Evolutionary conservation across 2,113 vertebrate genomes (phyloP), one percentile per base, ranked within the genome.

Genomic region (Manacus vitellinus): DNA sequence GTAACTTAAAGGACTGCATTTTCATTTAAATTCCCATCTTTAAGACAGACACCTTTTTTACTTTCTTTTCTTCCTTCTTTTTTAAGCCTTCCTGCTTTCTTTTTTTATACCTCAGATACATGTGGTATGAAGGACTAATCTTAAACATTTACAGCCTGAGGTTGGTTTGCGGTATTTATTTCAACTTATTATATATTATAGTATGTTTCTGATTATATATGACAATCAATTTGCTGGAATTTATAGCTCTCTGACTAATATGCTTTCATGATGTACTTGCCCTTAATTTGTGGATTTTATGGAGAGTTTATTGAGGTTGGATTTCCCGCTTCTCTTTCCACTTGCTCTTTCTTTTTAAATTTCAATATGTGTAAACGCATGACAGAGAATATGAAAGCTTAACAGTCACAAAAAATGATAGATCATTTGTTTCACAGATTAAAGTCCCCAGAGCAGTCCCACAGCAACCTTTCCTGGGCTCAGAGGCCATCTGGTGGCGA

Each of bases 281-380:
- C 91, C 30, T 96, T 96, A 96, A 95, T 97, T 97, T 97, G 94
- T 94, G 95, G 92, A 95, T 96, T 95, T 96, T 96, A 96, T 89
- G 58, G 92, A 96, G 83, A 94, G 88, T 94, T 96, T 97, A 87
- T 72, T 89, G 94, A 96, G 80, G 84, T 62, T 96, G 80, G 58
- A 89, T 92, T 94, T 95, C 76, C 88, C 35, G 0, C 88, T 95
- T 97, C 61, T 88, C 65, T 86, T 93, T 93, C 83, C 66, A 89
- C 65, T 92, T 82, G 25, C 18, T 78, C 41, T 89, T 93, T 85
- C 82, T 77, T 86, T 89, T 86, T 1, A 67, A 68, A 94, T 86
- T 46, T 93, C 68, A 58, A 3, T 79, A 71, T 0, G 4, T 68
- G 16, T 58, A 88, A 91, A 91, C 21, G 65, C 28, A 52, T 31